Evolutionary conservation across 2,797 vertebrate species (phyloP).

Genomic region (Sebastes nivosus): DNA sequence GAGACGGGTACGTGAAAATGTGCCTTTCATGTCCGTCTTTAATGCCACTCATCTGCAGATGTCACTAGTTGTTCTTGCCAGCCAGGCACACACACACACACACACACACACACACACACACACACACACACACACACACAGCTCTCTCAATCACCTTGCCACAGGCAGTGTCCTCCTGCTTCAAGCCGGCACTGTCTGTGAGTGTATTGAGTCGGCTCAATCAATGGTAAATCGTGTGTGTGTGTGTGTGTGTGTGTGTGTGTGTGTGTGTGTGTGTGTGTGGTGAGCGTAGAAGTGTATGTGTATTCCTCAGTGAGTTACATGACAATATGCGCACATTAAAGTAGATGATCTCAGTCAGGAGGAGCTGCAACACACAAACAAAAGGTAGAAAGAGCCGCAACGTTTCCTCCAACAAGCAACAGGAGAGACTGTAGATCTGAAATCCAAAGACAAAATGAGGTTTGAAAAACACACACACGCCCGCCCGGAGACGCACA

Average conservation of each 20-base stretch:
- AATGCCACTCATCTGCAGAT: slow-evolving; percentile 91
- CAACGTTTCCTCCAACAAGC: neutral
- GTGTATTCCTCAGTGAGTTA: slow-evolving; percentile 34
- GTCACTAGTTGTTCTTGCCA: slow-evolving; percentile 92
- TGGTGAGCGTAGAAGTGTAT: slow-evolving; percentile 4
- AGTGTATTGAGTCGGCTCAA: slow-evolving; percentile 70
- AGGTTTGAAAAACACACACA: slow-evolving; percentile 25
- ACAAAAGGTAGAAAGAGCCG: neutral
- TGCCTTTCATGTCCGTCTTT: slow-evolving; percentile 82
- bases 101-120: slow-evolving; percentile 27
- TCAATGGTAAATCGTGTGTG: slow-evolving; percentile 69
- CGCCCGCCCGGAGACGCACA: neutral
- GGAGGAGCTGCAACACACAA: neutral
- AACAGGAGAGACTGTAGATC: neutral
- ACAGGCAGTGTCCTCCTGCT: slow-evolving; percentile 76
- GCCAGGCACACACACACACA: slow-evolving; percentile 45
- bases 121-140: slow-evolving; percentile 24
- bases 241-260: slow-evolving; percentile 32
- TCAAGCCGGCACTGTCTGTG: slow-evolving; percentile 64
- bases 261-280: slow-evolving; percentile 12
- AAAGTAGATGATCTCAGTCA: slow-evolving; percentile 33
- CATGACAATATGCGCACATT: slow-evolving; percentile 45
- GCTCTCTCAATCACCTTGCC: slow-evolving; percentile 77
- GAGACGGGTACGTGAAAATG: neutral
- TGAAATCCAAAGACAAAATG: neutral